Conservation (phyloP, 2,113 vertebrate genomes). For the Echinops telfairi region DNA sequence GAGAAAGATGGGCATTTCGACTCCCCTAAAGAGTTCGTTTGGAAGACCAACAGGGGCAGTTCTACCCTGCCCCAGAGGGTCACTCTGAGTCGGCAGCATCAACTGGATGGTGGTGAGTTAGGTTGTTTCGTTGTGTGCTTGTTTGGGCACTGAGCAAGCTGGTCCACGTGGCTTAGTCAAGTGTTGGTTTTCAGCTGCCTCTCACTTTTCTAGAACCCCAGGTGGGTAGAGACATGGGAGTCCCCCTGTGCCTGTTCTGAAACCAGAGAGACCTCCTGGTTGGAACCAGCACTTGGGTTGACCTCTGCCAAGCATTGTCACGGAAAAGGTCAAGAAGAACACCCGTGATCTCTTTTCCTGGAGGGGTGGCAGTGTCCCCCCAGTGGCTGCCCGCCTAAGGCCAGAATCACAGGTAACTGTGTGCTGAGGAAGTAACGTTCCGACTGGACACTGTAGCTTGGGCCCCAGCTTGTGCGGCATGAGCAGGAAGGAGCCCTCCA, state of each 20-base stretch:
- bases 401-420: no score
- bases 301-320: not conserved
- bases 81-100: no score
- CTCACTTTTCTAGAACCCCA: not conserved
- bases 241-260: not conserved
- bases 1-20: no score
- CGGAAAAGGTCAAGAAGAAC: not conserved
- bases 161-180: fast-evolving
- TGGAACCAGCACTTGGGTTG: not conserved
- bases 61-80: no score
- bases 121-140: no score
- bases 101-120: no score
- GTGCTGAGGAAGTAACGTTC: not conserved
- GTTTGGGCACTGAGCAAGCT: no score
- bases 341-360: not conserved
- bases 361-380: fast-evolving
- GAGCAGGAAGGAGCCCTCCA: not conserved
- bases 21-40: no score
- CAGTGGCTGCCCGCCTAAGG: not conserved
- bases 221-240: not conserved
- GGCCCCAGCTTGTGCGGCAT: not conserved
- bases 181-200: not conserved
- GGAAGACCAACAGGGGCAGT: no score
- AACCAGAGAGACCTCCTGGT: not conserved
- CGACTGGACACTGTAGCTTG: not conserved